Percentiles rank a stretch among this genome's conserved stretches.
Evolutionary conservation across 2,113 vertebrate genomes (phyloP).

Genomic region (Tympanuchus pallidicinctus): DNA sequence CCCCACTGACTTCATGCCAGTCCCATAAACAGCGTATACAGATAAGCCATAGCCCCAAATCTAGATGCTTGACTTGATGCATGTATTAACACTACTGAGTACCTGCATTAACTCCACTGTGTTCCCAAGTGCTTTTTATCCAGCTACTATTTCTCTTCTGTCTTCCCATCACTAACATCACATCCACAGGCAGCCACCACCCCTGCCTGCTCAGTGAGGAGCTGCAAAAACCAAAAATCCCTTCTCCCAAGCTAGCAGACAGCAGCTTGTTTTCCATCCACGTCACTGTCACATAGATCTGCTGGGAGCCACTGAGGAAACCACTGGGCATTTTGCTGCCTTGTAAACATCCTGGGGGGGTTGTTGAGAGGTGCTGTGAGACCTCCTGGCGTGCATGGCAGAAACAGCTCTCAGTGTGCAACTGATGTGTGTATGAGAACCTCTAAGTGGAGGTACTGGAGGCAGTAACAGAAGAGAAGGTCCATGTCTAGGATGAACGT

Average conservation of each 20-base stretch:
- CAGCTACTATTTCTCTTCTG: neutral
- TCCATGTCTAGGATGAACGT: neutral
- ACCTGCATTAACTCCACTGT: neutral
- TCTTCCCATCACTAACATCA: neutral
- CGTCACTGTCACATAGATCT: accelerated
- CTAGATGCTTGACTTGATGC: neutral
- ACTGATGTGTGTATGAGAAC: no score
- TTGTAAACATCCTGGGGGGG: neutral
- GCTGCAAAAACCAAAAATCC: neutral
- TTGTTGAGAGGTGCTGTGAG: neutral
- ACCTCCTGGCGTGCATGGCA: no score
- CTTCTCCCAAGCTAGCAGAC: neutral
- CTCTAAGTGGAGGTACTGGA: neutral
- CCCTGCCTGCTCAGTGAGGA: neutral
- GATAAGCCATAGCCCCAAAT: neutral
- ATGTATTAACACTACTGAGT: neutral
- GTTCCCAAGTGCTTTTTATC: neutral
- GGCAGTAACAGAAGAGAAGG: neutral
- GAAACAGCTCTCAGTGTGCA: neutral
- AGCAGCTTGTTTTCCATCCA: neutral
- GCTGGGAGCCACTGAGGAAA: neutral
- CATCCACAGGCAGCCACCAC: neutral
- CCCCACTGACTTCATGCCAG: neutral
- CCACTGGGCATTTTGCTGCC: neutral
- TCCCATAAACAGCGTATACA: neutral